Base-by-base conservation (phyloP, 2,797 vertebrate genomes). In the Platalea minor region DNA sequence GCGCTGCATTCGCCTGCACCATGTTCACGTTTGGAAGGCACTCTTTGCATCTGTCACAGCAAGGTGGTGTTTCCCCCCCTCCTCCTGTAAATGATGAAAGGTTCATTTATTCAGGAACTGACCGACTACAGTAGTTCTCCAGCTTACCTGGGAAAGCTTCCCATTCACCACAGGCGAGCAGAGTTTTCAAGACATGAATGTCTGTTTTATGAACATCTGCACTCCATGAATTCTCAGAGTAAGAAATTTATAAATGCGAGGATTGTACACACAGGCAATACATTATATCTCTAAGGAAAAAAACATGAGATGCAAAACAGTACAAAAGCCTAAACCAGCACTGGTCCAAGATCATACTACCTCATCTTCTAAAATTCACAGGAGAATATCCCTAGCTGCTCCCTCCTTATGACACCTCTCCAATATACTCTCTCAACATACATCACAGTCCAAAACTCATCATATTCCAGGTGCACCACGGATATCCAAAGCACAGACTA, bases 141-240 rank as follows among this genome's bases (percentile, higher is more conserved):
- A 57, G 88, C 87, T 74, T 94, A 95, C 87, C 92, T 94, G 76
- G 90, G 80, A 95, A 85, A 88, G 84, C 67, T 92, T 95, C 87
- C 72, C 95, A 95, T 85, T 85, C 92, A 85, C 92, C 76, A 82
- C 84, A 82, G 72, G 80, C 61, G 0, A 94, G 46, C 1, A 1
- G 60, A 85, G 76, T 65, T 88, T 78, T 59, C 75, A 75, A 61
- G 80, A 85, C 90, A 74, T 88, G 87, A 92, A 91, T 91, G 84
- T 94, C 87, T 94, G 80, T 39, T 92, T 94, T 82, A 95, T 91
- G 90, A 94, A 91, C 87, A 95, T 78, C 87, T 82, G 90, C 84
- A 33, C 61, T 39, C 84, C 21, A 5, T 54, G 84, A 92, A 74
- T 16, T 57, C 81, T 83, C 60, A n/a, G 67, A 61, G 51, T 37